Conservation (phyloP, 2,113 vertebrate genomes). For the Takifugu bimaculatus region DNA sequence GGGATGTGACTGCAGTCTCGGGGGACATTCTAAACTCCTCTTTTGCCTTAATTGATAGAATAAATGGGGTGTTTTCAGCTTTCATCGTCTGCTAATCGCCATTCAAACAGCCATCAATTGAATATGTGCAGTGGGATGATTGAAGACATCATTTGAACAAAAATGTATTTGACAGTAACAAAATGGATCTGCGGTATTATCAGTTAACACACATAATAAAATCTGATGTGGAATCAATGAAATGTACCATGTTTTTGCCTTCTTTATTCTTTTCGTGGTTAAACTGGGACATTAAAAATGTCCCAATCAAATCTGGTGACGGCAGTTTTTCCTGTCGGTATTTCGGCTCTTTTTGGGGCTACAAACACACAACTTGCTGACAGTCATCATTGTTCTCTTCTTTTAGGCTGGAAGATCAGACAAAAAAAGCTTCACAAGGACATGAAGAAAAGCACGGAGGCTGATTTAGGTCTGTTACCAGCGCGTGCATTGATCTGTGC, state of each 20-base stretch:
- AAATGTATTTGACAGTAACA: constrained; percentile 63
- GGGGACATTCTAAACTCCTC: too few species aligned
- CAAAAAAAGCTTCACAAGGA: constrained; percentile 97
- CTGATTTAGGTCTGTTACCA: constrained; percentile 84
- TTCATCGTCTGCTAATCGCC: constrained; percentile 74
- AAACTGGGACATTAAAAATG: too few species aligned
- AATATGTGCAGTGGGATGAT: constrained; percentile 67
- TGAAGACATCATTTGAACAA: constrained; percentile 63
- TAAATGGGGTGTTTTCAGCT: constrained; percentile 68
- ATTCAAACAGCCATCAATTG: constrained; percentile 73
- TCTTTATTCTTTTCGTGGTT: too few species aligned
- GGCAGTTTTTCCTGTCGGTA: too few species aligned
- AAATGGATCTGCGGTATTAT: constrained; percentile 52
- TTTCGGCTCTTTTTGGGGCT: too few species aligned
- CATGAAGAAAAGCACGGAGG: constrained; percentile 98
- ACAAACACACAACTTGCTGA: too few species aligned
- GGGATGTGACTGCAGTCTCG: too few species aligned
- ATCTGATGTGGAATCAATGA: too few species aligned
- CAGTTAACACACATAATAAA: too few species aligned
- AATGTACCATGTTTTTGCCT: too few species aligned
- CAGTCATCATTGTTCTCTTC: constrained; percentile 19
- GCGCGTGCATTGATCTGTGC: constrained; percentile 52
- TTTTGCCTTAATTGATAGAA: too few species aligned
- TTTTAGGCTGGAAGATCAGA: constrained; percentile 95
- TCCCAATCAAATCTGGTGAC: too few species aligned